A percentile compares a stretch with the other conserved stretches of the same genome.
These are phyloP conservation scores for Neotoxoptera formosana DNA, from an alignment of 1,140 invertebrate species.

Conservation along the genomic window DNA sequence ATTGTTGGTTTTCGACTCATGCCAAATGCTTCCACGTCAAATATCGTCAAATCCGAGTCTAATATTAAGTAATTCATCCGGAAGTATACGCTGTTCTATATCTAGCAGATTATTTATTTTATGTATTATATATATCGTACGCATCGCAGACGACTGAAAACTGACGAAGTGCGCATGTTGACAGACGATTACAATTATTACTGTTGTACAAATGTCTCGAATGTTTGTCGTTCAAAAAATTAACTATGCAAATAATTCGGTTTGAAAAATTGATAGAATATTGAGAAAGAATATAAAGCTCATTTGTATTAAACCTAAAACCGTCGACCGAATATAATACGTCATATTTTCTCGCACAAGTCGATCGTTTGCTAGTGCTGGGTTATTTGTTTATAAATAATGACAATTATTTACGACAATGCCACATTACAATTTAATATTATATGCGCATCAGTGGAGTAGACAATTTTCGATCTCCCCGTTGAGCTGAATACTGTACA, in stretches of 20 bases:
- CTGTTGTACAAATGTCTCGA: not conserved
- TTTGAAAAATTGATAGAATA: not conserved
- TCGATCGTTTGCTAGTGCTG: not conserved
- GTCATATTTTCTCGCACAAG: not conserved
- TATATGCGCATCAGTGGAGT: no score
- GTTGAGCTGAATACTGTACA: not conserved
- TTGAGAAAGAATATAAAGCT: not conserved
- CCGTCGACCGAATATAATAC: not conserved
- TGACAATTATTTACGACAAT: not conserved
- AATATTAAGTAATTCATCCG: not conserved
- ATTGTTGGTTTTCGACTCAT: not conserved
- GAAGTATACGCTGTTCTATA: not conserved
- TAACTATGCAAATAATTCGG: not conserved
- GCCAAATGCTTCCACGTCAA: not conserved
- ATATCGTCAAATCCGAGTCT: not conserved
- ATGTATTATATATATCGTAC: not conserved
- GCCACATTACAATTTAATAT: no score
- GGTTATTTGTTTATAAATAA: not conserved
- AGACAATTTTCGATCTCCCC: not conserved
- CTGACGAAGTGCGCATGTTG: not conserved
- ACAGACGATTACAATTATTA: not conserved
- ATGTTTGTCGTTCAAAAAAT: not conserved
- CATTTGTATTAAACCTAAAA: not conserved
- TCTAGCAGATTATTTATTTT: not conserved
- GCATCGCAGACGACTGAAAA: not conserved